Evolutionary conservation across 2,888 invertebrate species (phyloP).

Genomic region (Venustoraphidia nigricollis): DNA sequence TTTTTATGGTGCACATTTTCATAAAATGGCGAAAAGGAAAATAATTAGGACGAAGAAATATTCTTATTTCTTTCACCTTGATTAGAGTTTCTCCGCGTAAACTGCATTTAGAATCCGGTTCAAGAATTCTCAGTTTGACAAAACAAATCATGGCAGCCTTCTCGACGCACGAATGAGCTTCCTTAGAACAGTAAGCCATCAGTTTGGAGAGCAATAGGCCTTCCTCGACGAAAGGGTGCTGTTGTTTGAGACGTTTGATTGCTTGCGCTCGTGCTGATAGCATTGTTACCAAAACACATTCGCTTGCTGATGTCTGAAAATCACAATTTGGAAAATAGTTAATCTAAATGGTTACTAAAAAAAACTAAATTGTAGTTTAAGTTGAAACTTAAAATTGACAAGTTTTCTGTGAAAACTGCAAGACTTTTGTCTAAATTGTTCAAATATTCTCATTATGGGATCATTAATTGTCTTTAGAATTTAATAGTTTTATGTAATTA

Average conservation of each 20-base stretch:
- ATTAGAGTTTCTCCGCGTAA: conserved; percentile 65
- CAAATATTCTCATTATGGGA: too few relatives aligned
- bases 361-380: too few relatives aligned
- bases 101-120: conserved; percentile 71
- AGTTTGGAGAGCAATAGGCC: conserved; percentile 79
- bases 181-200: conserved; percentile 84
- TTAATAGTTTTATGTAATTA: background rate
- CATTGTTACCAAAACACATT: conserved; percentile 85
- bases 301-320: conserved; percentile 83
- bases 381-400: background rate
- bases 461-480: too few relatives aligned
- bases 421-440: background rate
- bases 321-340: conserved; percentile 1
- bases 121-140: conserved; percentile 75
- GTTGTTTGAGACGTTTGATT: conserved; percentile 68
- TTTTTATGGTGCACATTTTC: too few relatives aligned
- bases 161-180: conserved; percentile 85
- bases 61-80: conserved; percentile 36
- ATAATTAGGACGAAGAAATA: background rate
- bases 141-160: conserved; percentile 91
- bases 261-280: conserved; percentile 83
- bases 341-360: background rate
- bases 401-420: background rate
- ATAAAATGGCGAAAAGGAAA: background rate
- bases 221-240: conserved; percentile 77